Conservation (phyloP, 2,797 vertebrate species). For the Ibycter americanus region DNA sequence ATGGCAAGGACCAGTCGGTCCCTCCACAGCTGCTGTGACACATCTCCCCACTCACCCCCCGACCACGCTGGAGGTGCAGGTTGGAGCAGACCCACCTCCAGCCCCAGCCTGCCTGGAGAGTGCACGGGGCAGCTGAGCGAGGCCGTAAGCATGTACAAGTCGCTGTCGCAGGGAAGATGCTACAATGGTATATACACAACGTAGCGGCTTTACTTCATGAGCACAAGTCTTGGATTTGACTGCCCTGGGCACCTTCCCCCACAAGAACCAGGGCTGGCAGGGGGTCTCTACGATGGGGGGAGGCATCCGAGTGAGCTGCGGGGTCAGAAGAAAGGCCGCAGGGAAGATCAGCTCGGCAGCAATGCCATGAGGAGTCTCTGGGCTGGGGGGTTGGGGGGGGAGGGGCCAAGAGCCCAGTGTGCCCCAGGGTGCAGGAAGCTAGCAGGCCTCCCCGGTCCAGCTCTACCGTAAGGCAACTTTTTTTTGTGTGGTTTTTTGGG, state of each 20-base stretch:
- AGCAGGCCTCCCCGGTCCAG: constrained; percentile 62
- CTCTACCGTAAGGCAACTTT: constrained; percentile 83
- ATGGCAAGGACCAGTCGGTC: neutral
- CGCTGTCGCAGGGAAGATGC: constrained; percentile 10
- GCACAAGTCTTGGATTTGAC: neutral
- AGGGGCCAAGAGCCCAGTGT: neutral
- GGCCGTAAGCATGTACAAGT: constrained; percentile 14
- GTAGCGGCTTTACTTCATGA: neutral
- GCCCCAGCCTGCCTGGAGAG: neutral
- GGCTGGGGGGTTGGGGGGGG: neutral
- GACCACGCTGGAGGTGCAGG: neutral
- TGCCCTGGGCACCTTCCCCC: neutral
- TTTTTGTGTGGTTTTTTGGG: constrained; percentile 3
- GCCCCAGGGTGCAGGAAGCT: constrained; percentile 50
- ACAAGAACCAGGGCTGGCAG: neutral
- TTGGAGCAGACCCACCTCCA: neutral
- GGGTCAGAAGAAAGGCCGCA: neutral
- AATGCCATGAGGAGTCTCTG: constrained; percentile 63
- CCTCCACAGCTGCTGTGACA: neutral
- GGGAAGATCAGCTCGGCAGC: constrained; percentile 53
- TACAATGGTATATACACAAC: constrained; percentile 36
- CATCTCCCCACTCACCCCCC: neutral
- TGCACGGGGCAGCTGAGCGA: neutral
- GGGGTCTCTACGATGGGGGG: accelerated
- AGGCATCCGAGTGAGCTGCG: neutral